These are phyloP conservation scores for Mesorhabditis spiculigera DNA, from an alignment of 2,888 invertebrate genomes.

Conservation along the genomic window DNA sequence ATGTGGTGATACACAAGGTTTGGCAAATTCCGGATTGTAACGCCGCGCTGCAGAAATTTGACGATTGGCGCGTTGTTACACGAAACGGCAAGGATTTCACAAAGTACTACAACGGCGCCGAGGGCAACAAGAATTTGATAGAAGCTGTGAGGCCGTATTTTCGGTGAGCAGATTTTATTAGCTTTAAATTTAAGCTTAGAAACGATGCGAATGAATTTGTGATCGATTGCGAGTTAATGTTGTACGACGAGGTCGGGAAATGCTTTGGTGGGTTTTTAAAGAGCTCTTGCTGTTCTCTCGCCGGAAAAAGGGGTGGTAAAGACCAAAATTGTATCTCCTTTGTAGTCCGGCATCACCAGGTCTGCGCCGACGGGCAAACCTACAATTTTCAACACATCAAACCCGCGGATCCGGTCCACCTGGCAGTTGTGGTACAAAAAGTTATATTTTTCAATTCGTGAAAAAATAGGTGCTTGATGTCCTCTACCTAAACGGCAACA, in stretches of 20 bases:
- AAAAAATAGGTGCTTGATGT: neutral
- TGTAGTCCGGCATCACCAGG: constrained; percentile 2
- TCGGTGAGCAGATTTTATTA: neutral
- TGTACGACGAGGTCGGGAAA: constrained; percentile 2
- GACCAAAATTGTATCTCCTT: neutral
- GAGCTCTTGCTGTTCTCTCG: no score
- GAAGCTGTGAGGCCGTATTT: neutral
- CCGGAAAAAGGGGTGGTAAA: no score
- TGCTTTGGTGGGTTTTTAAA: neutral
- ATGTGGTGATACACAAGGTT: neutral
- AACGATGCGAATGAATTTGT: neutral
- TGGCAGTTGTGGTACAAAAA: neutral
- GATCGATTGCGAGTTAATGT: constrained; percentile 4
- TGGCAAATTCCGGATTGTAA: neutral
- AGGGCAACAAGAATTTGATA: neutral
- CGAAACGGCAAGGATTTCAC: constrained; percentile 1
- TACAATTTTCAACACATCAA: constrained; percentile 1
- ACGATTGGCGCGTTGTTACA: neutral
- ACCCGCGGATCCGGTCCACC: neutral
- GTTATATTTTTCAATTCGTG: neutral
- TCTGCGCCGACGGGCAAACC: neutral
- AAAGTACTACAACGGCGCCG: neutral
- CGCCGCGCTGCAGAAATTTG: neutral
- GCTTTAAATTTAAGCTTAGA: neutral
- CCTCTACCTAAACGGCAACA: neutral